A percentile compares a stretch with the other conserved stretches of the same genome.
Evolutionary conservation across 2,113 vertebrate genomes (phyloP).

Genomic region (Peromyscus leucopus): DNA sequence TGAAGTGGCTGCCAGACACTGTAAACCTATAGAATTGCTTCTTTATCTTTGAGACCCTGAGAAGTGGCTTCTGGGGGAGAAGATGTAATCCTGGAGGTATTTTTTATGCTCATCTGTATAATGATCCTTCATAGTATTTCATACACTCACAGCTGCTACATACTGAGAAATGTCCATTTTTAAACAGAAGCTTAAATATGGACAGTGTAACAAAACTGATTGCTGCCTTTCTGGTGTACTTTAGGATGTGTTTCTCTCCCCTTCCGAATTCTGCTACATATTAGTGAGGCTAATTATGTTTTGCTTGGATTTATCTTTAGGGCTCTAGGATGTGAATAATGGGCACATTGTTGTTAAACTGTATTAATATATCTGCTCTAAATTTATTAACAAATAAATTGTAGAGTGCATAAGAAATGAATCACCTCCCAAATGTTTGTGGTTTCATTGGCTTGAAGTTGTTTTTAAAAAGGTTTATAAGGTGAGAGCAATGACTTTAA

Average conservation of each 20-base stretch:
- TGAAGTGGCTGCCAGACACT: not conserved
- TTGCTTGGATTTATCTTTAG: constrained; percentile 54
- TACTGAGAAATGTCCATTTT: constrained; percentile 32
- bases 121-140: constrained; percentile 45
- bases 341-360: constrained; percentile 74
- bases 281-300: constrained; percentile 34
- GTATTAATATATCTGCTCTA: constrained; percentile 68
- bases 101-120: not conserved
- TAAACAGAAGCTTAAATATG: constrained; percentile 38
- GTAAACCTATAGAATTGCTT: not conserved
- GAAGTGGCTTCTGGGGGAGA: not conserved
- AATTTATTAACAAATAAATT: constrained; percentile 80
- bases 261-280: not conserved
- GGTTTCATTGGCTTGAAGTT: constrained; percentile 81
- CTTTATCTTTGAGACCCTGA: not conserved
- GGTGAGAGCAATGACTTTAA: constrained; percentile 81
- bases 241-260: constrained; percentile 6
- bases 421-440: constrained; percentile 73
- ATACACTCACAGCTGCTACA: not conserved
- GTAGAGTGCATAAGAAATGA: constrained; percentile 76
- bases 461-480: constrained; percentile 82
- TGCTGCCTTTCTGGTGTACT: constrained; percentile 11
- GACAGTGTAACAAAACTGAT: constrained; percentile 32
- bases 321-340: constrained; percentile 70
- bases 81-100: not conserved